These are phyloP conservation scores for Sinocyclocheilus anshuiensis DNA, from an alignment of 2,113 vertebrate species.

Conservation along the genomic window DNA sequence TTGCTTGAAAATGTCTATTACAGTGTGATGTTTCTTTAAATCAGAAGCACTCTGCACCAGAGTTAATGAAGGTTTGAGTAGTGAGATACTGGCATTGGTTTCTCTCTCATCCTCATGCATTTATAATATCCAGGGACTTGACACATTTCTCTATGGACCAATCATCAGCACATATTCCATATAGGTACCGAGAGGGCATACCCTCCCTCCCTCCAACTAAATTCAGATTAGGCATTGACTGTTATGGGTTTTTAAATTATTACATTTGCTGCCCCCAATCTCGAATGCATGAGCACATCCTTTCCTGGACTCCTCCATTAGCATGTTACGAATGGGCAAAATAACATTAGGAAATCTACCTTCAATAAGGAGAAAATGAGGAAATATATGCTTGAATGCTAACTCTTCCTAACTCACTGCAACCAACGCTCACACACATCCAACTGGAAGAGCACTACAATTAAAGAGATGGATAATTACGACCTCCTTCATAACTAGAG, in stretches of 20 bases:
- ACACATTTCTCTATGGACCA: not conserved
- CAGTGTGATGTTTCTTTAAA: not conserved
- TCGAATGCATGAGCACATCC: not conserved
- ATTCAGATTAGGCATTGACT: not conserved
- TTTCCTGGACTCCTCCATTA: slow-evolving; percentile 11
- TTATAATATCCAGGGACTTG: not conserved
- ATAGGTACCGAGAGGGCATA: not conserved
- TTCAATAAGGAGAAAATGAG: not conserved
- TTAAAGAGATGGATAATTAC: not conserved
- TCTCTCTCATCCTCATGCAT: slow-evolving; percentile 10
- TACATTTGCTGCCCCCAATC: not conserved
- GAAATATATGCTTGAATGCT: not conserved
- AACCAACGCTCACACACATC: not conserved
- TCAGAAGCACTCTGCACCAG: not conserved
- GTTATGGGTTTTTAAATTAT: slow-evolving; percentile 9
- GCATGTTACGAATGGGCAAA: not conserved
- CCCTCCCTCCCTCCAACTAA: not conserved
- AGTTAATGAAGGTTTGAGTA: not conserved
- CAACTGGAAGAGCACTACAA: not conserved
- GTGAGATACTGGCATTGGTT: not conserved
- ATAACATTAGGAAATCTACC: not conserved
- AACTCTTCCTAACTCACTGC: not conserved
- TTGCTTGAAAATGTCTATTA: not conserved
- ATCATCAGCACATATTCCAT: not conserved
- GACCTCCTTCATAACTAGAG: not conserved